These are phyloP conservation scores for Pomatorhinus ruficollis DNA, from an alignment of 2,113 vertebrate species.

Conservation along the genomic window DNA sequence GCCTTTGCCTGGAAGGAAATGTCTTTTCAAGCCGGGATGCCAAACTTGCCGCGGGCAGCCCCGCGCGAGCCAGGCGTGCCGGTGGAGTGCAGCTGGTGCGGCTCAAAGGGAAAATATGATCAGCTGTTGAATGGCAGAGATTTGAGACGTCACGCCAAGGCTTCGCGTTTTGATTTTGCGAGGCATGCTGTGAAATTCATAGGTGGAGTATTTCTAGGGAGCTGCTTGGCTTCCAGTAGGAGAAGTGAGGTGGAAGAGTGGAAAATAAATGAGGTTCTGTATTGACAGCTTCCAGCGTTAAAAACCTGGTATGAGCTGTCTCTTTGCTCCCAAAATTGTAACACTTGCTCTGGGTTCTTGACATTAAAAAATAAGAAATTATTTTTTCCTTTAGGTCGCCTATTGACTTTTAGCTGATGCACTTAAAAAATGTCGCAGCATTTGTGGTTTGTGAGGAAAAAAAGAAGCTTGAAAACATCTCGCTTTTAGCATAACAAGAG, in stretches of 20 bases:
- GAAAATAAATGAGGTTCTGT: not conserved
- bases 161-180: accelerated
- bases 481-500: not conserved
- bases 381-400: not conserved
- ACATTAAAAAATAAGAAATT: not conserved
- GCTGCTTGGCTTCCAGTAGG: not conserved
- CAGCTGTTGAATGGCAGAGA: conserved; percentile 7
- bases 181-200: not conserved
- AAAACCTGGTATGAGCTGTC: not conserved
- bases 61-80: accelerated
- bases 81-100: not conserved
- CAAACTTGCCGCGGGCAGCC: not conserved
- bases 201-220: not conserved
- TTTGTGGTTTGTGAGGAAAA: not conserved
- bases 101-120: not conserved
- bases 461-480: not conserved
- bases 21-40: not conserved
- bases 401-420: not conserved
- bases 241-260: not conserved
- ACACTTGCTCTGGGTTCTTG: not conserved
- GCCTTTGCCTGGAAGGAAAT: not conserved
- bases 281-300: not conserved
- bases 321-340: not conserved
- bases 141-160: not conserved
- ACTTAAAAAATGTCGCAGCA: not conserved